Evolutionary conservation across 1,140 invertebrate genomes (phyloP), one percentile per base, ranked within the genome.

Genomic region (Papilio polytes): DNA sequence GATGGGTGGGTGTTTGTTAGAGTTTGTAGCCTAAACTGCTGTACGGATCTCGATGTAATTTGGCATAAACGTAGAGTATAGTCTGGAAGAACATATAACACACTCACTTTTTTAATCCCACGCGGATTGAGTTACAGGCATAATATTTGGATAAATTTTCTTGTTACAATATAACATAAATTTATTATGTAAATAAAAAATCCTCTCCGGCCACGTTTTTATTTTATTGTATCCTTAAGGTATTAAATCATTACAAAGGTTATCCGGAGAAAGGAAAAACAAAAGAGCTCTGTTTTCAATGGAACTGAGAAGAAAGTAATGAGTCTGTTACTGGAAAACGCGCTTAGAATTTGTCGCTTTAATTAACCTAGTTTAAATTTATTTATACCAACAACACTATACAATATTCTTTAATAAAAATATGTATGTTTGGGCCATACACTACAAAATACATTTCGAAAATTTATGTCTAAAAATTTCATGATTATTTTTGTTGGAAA

Each of bases 181-280:
- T 70, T 31, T 26, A 66, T 10, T 26, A 22, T 4, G 22, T 31
- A 66, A 31, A 66, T 22, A 66, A 66, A 66, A 26, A 31, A 66
- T 10, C 9, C n/a, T 22, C 20, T 63, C 26, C 1, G 63, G 12
- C 26, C 59, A 63, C 22, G 26, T 70, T 66, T 66, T 70, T 31
- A 66, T 66, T 66, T 66, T 70, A 70, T 31, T 70, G 63, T 36
- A 31, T 70, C 26, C 63, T 70, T 70, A 31, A 70, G 26, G 63
- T 70, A 70, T 70, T 70, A 70, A 70, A 70, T 70, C 26, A 70
- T 70, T 70, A 70, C 63, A 70, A 70, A 70, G 63, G 63, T 70
- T 70, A 70, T 70, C 63, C 63, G 63, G 63, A 26, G 26, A 70
- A 70, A 6, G 26, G 63, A 70, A 15, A 70, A 70, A 70, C 63